A percentile compares a stretch with the other conserved stretches of the same genome.
Conservation (phyloP, 2,797 vertebrate genomes). For the Fistularia tabacaria region DNA sequence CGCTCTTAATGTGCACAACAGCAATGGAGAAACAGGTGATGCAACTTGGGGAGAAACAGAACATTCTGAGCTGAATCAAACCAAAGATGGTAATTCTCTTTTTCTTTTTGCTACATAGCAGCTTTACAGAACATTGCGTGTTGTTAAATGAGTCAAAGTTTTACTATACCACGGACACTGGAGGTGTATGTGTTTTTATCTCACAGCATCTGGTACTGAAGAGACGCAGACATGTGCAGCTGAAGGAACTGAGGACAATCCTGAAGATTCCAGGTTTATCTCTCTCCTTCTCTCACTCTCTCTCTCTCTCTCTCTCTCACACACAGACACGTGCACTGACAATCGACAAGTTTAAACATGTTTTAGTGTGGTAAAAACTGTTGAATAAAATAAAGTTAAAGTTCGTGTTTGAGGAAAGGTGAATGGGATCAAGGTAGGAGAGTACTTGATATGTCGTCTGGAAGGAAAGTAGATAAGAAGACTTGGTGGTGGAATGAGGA, state of each 20-base stretch:
- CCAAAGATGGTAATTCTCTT: conserved; percentile 40
- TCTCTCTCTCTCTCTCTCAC: no score
- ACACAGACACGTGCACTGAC: no score
- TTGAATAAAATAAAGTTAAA: no score
- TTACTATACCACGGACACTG: background rate
- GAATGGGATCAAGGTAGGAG: no score
- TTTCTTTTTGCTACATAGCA: background rate
- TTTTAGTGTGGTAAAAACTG: no score
- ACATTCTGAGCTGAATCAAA: conserved; percentile 47
- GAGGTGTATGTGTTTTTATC: conserved; percentile 5
- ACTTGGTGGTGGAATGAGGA: no score
- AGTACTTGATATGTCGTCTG: no score
- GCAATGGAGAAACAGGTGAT: conserved; percentile 27
- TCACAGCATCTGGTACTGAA: conserved; percentile 35
- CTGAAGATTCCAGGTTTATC: conserved; percentile 59
- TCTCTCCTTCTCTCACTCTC: no score
- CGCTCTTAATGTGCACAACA: conserved; percentile 37
- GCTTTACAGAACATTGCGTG: background rate
- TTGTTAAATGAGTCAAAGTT: no score
- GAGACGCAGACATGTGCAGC: conserved; percentile 14
- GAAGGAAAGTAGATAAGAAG: no score
- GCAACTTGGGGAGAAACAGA: conserved; percentile 22
- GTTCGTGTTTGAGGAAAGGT: no score
- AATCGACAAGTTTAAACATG: no score
- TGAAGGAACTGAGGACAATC: conserved; percentile 24